A percentile compares a stretch with the other conserved stretches of the same genome.
Conservation (phyloP, 2,888 invertebrate species). For the Nomada ruficornis region DNA sequence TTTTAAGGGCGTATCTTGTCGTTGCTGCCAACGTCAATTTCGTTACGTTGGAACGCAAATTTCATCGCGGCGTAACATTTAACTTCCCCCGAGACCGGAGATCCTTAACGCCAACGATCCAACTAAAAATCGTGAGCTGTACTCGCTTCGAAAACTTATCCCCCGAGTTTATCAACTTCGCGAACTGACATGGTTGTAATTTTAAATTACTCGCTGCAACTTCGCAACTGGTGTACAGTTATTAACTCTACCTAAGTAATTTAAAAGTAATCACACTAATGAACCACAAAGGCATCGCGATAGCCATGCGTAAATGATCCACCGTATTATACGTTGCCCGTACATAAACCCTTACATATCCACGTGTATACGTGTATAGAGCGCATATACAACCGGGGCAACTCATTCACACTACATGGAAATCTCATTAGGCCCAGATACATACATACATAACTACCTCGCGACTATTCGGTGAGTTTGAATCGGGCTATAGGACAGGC, state of each 20-base stretch:
- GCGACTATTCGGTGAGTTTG: slow-evolving; percentile 71
- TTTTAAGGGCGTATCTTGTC: slow-evolving; percentile 24
- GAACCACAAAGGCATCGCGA: slow-evolving; percentile 23
- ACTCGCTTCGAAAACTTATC: slow-evolving; percentile 50
- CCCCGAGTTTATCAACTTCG: slow-evolving; percentile 49
- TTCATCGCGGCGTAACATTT: slow-evolving; percentile 40
- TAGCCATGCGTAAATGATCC: slow-evolving; percentile 52
- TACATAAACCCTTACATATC: neutral
- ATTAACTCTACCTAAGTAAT: slow-evolving; percentile 48
- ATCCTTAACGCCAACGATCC: slow-evolving; percentile 41
- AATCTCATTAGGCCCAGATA: slow-evolving; percentile 74
- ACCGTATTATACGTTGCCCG: slow-evolving; percentile 4
- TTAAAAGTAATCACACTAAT: slow-evolving; percentile 43
- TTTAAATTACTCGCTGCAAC: slow-evolving; percentile 50
- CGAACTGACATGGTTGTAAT: slow-evolving; percentile 52
- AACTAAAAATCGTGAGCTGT: slow-evolving; percentile 44
- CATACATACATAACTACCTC: slow-evolving; percentile 66
- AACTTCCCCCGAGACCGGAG: slow-evolving; percentile 44
- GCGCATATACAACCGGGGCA: slow-evolving; percentile 64
- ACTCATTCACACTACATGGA: slow-evolving; percentile 75
- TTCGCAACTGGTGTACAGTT: slow-evolving; percentile 23
- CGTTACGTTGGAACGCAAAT: slow-evolving; percentile 36
- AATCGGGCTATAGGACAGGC: slow-evolving; percentile 68
- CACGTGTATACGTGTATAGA: neutral
- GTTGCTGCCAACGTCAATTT: slow-evolving; percentile 14